These are phyloP conservation scores for Onchidella celtica DNA, from an alignment of 2,888 invertebrate genomes.

Conservation along the genomic window DNA sequence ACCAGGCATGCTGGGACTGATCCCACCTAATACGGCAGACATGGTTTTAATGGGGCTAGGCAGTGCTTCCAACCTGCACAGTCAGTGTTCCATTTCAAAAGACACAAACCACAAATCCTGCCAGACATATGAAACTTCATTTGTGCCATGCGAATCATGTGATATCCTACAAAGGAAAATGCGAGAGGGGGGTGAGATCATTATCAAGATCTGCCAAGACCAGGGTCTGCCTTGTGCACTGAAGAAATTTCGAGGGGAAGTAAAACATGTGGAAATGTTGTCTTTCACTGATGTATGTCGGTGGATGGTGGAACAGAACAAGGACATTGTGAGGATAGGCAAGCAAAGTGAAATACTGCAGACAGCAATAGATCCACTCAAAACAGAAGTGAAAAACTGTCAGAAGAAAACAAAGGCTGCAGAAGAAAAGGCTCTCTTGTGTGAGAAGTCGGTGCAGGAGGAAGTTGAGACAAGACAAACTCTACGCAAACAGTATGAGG, in stretches of 20 bases:
- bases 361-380: slow-evolving; percentile 70
- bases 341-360: slow-evolving; percentile 70
- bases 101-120: slow-evolving; percentile 77
- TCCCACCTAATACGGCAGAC: slow-evolving; percentile 63
- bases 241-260: slow-evolving; percentile 67
- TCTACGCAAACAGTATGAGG: slow-evolving; percentile 58
- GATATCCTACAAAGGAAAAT: slow-evolving; percentile 76
- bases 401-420: slow-evolving; percentile 67
- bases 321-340: slow-evolving; percentile 74
- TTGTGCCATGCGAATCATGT: slow-evolving; percentile 79
- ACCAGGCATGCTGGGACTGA: slow-evolving; percentile 59
- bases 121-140: slow-evolving; percentile 80
- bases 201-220: slow-evolving; percentile 73
- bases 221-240: slow-evolving; percentile 77
- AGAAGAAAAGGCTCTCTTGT: slow-evolving; percentile 65
- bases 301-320: slow-evolving; percentile 77
- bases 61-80: background rate
- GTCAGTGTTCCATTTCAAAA: slow-evolving; percentile 57
- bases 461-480: slow-evolving; percentile 66
- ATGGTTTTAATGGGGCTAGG: slow-evolving; percentile 48
- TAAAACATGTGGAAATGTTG: slow-evolving; percentile 74
- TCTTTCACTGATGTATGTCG: slow-evolving; percentile 74
- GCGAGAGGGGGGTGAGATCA: slow-evolving; percentile 69
- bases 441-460: slow-evolving; percentile 68
- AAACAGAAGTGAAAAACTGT: slow-evolving; percentile 68